Evolutionary conservation across 1,140 invertebrate species (phyloP), one percentile per base, ranked within the genome.

Genomic region (Ceratina australensis): DNA sequence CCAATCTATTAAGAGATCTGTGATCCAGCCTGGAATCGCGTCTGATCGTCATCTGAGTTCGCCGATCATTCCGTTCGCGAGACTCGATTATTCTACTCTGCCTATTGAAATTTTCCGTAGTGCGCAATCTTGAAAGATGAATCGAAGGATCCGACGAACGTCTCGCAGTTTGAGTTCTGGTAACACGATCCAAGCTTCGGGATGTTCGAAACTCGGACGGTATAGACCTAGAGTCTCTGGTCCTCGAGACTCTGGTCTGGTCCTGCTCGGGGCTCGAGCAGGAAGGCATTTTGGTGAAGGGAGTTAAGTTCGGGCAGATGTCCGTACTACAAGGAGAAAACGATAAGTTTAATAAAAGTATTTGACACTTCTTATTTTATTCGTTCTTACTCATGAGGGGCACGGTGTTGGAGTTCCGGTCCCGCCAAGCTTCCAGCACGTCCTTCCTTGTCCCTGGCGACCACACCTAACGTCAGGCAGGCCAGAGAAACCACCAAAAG

Each of bases 361-460:
- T 42, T 42, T 10, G 3, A 42, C 5, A 5, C 33, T 42, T 42
- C 5, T 5, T 1, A 42, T 10, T 8, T 42, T 42, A 10, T 3
- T 42, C 8, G 33, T 42, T 42, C 52, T 20, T 86, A 92, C 91
- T 91, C 84, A 59, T 91, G 90, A 0, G 90, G 90, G 49, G 89
- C 90, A 65, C 75, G 83, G 54, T 92, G 89, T 67, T 86, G 77
- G 0, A 92, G 78, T 82, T 92, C 89, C 2, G 91, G 89, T 73
- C 90, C 88, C 13, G 87, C 87, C 0, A 92, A 79, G 71, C 84
- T 91, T 61, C 89, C 91, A 63, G 90, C 84, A 56, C 85, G 87
- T 69, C 90, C 90, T 83, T 90, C 90, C 47, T 89, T 86, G 59
- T 91, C 91, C 26, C 90, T 84, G 28, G 90, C 89, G 15, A 91